A percentile compares a stretch with the other conserved stretches of the same genome.
Evolutionary conservation across 2,113 vertebrate genomes (phyloP).

Genomic region (Pitta sordida): DNA sequence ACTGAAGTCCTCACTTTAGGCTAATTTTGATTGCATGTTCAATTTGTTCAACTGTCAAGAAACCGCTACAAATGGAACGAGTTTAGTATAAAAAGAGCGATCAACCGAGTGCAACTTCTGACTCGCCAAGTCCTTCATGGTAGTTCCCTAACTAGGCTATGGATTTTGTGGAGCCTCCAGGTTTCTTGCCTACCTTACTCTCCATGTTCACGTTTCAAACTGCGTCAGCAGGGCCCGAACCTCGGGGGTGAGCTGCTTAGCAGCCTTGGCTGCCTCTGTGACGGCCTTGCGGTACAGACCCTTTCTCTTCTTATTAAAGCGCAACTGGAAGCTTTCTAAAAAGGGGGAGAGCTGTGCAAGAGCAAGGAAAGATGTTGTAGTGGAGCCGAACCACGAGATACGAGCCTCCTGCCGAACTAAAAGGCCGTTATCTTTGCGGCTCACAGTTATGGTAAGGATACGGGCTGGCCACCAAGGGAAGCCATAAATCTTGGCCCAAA

Average conservation of each 20-base stretch:
- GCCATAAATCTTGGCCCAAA: conserved; percentile 99
- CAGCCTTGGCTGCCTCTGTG: conserved; percentile 94
- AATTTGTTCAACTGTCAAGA: conserved; percentile 51
- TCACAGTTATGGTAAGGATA: conserved; percentile 90
- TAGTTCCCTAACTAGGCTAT: conserved; percentile 59
- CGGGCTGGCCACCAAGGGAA: conserved; percentile 99
- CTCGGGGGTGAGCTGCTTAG: conserved; percentile 96
- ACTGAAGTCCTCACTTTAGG: conserved; percentile 57
- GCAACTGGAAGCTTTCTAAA: conserved; percentile 96
- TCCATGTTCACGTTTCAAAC: conserved; percentile 90
- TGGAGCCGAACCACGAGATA: conserved; percentile 98
- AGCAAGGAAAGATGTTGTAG: conserved; percentile 94
- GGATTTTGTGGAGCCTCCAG: conserved; percentile 52
- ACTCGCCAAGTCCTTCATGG: conserved; percentile 48
- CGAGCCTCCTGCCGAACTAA: conserved; percentile 92
- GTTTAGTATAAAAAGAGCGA: conserved; percentile 56
- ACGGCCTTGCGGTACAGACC: conserved; percentile 97
- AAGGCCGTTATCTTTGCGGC: conserved; percentile 89
- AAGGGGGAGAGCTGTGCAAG: conserved; percentile 93
- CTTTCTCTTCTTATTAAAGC: conserved; percentile 98
- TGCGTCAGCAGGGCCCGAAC: conserved; percentile 95
- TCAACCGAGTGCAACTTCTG: conserved; percentile 59
- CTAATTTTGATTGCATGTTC: conserved; percentile 63
- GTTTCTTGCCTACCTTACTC: conserved; percentile 78
- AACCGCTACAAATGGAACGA: conserved; percentile 48